Percentiles rank a stretch among this genome's conserved stretches.
Evolutionary conservation across 2,113 vertebrate genomes (phyloP).

Genomic region (Ciconia boyciana): DNA sequence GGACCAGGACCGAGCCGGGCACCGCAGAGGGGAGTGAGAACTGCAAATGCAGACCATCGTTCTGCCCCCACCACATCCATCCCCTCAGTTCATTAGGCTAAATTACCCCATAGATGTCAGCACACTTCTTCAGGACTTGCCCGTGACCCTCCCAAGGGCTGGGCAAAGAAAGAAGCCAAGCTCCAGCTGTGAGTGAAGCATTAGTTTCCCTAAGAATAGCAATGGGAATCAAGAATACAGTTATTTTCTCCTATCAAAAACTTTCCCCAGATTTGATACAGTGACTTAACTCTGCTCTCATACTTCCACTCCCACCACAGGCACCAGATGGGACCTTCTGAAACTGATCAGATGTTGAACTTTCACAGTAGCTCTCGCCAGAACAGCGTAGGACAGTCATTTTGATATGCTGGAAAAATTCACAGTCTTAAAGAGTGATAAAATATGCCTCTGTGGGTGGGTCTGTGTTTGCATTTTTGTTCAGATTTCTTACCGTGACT

Average conservation of each 20-base stretch:
- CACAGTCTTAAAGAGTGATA: neutral
- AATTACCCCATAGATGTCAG: neutral
- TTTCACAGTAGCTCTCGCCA: neutral
- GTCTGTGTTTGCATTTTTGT: neutral
- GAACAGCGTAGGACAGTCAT: neutral
- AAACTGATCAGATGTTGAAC: neutral
- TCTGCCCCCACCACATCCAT: fast-evolving
- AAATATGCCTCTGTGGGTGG: neutral
- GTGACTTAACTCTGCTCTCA: neutral
- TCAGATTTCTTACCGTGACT: neutral
- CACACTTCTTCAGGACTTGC: neutral
- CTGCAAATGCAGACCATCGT: fast-evolving
- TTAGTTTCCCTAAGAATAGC: neutral
- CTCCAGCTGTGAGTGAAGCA: neutral
- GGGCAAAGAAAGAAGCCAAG: neutral
- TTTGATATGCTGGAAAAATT: neutral
- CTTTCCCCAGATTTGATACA: neutral
- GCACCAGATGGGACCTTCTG: neutral
- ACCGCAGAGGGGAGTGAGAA: neutral
- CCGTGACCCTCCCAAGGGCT: neutral
- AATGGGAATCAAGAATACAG: neutral
- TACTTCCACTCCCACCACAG: neutral
- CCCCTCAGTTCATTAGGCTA: neutral
- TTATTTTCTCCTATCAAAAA: neutral
- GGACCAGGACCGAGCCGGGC: too few species aligned